Evolutionary conservation across 2,888 invertebrate species (phyloP).

Genomic region (Orthosia cruda): DNA sequence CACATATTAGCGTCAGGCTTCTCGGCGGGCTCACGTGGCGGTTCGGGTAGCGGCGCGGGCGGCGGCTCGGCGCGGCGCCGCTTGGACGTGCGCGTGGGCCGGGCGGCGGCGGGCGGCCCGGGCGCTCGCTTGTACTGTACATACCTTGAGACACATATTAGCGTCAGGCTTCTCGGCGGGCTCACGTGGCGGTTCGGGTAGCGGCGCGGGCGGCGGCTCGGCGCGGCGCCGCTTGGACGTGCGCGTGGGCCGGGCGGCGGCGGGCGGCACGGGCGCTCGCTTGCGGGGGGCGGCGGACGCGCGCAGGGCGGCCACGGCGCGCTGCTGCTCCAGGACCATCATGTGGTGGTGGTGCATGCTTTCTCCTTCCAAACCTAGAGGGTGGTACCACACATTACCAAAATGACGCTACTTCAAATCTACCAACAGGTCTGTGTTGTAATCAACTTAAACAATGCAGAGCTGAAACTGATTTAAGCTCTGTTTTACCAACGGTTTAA

Average conservation of each 20-base stretch:
- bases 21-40: too few species aligned
- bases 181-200: constrained; percentile 92
- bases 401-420: background rate
- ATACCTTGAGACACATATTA: constrained; percentile 95
- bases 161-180: constrained; percentile 96
- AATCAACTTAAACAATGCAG: too few species aligned
- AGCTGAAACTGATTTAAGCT: too few species aligned
- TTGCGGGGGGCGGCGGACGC: constrained; percentile 63
- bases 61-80: too few species aligned
- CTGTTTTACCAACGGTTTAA: too few species aligned
- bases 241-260: constrained; percentile 83
- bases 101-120: constrained; percentile 76
- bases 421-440: too few species aligned
- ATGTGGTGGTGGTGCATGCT: constrained; percentile 92
- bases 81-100: constrained; percentile 82
- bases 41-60: too few species aligned
- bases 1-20: too few species aligned
- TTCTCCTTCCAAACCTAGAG: constrained; percentile 88
- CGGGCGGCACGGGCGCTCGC: constrained; percentile 72
- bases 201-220: constrained; percentile 87
- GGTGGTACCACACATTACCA: constrained; percentile 1
- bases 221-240: constrained; percentile 80
- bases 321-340: constrained; percentile 91
- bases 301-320: constrained; percentile 88
- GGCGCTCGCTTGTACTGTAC: constrained; percentile 70